phyloP scores from a whole-genome alignment of 2,888 invertebrate species.

The Orchesellides sinensis region DNA sequence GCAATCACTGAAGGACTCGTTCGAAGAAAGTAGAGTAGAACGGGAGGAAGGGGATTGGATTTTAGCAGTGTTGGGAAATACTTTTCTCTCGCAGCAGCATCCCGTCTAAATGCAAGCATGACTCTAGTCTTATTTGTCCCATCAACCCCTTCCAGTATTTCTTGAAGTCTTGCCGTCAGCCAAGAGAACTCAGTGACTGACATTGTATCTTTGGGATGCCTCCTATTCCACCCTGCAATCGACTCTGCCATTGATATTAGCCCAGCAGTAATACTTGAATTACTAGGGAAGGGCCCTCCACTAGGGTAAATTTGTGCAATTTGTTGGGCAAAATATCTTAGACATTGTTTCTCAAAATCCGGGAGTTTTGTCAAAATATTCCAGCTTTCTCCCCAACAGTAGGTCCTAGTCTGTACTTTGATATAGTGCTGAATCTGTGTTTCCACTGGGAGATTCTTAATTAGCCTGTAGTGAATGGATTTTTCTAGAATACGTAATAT shows the following conservation, averaged over 20 bases:
- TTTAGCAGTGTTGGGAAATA: slow-evolving; percentile 56
- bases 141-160: slow-evolving; percentile 59
- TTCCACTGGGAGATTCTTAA: slow-evolving; percentile 46
- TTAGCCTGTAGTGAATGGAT: slow-evolving; percentile 56
- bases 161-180: slow-evolving; percentile 55
- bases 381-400: slow-evolving; percentile 66
- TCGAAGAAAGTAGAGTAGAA: slow-evolving; percentile 54
- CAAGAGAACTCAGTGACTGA: slow-evolving; percentile 56
- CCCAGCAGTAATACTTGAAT: slow-evolving; percentile 58
- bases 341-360: slow-evolving; percentile 54
- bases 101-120: slow-evolving; percentile 54
- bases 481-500: slow-evolving; percentile 60
- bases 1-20: slow-evolving; percentile 36
- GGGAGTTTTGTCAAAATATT: slow-evolving; percentile 49
- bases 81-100: slow-evolving; percentile 46
- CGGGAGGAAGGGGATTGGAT: slow-evolving; percentile 53
- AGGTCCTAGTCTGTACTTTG: slow-evolving; percentile 64
- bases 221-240: slow-evolving; percentile 62
- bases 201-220: slow-evolving; percentile 60
- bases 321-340: slow-evolving; percentile 53
- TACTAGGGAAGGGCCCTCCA: slow-evolving; percentile 55
- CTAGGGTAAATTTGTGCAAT: slow-evolving; percentile 53
- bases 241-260: slow-evolving; percentile 63
- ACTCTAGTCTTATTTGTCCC: slow-evolving; percentile 59
- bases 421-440: slow-evolving; percentile 66